Evolutionary conservation across 2,797 vertebrate species (phyloP).

Genomic region (Chrosomus eos): DNA sequence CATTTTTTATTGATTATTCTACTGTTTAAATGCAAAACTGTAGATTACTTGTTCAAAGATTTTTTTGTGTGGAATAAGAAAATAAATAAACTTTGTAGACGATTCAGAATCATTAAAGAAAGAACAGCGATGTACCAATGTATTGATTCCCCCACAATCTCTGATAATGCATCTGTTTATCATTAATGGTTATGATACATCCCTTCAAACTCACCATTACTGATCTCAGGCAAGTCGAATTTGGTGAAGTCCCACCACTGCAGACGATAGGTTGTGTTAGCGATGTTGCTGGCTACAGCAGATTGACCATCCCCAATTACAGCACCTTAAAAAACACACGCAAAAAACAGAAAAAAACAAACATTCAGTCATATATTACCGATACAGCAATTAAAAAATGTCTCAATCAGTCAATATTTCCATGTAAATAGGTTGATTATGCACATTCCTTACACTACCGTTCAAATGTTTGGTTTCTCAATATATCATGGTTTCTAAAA

Average conservation of each 20-base stretch:
- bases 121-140: background rate
- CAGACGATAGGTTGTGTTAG: slow-evolving; percentile 96
- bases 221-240: slow-evolving; percentile 97
- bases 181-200: background rate
- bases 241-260: slow-evolving; percentile 99
- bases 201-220: slow-evolving; percentile 86
- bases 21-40: background rate
- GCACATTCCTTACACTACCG: background rate
- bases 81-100: background rate
- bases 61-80: background rate
- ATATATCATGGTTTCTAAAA: background rate
- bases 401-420: background rate
- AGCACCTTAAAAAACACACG: slow-evolving; percentile 79
- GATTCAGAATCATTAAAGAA: background rate
- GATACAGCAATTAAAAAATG: background rate
- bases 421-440: background rate
- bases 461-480: background rate
- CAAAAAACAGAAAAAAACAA: background rate
- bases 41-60: too few relatives aligned
- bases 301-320: slow-evolving; percentile 98
- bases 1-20: background rate
- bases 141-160: background rate
- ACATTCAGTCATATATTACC: background rate
- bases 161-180: background rate
- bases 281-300: slow-evolving; percentile 97